Base-by-base conservation (phyloP, 2,888 invertebrate species). In the Deilephila elpenor region DNA sequence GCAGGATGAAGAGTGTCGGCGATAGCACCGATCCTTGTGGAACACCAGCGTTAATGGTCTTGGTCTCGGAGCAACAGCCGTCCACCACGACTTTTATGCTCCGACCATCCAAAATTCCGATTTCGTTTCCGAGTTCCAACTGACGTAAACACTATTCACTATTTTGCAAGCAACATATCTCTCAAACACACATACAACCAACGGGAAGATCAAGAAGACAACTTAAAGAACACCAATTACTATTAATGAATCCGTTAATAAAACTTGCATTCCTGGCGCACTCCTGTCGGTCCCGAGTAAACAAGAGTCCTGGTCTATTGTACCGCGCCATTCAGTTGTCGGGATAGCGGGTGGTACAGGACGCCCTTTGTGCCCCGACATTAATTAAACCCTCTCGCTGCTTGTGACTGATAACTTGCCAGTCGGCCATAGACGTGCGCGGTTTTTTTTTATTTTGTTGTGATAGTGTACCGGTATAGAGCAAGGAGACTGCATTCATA, bases 331-430 rank as follows among this genome's bases (percentile, higher is more conserved):
- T 73, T 73, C 59, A 53, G 60, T 61, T 61, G 11, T 51, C 32
- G 29, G 56, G 62, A 62, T 44, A 78, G 76, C 75, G 75, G 78
- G 75, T 74, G 78, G 75, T 74, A 78, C 76, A 78, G 83, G 84
- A 84, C 81, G 77, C 80, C 80, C 87, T 86, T 87, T 87, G 87
- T 86, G 82, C 83, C 78, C 78, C 34, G 75, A 75, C 81, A 83
- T 85, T 86, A 86, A 86, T 86, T 86, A 86, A 86, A 86, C 83
- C 82, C 82, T 80, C 80, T 80, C 78, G 61, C 37, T 78, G 79
- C 78, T 81, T 81, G 83, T 82, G 29, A 51, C 76, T 77, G 82
- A 79, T 74, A 78, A 81, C 80, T 80, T 80, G 78, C 70, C 75
- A 76, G 76, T 74, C 76, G 75, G 62, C 76, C 75, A 77, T 72